Percentiles rank a stretch among this genome's conserved stretches.
Evolutionary conservation across 92 coral and sea anemone genomes (phyloP).

Genomic region (Phenganax marumi): DNA sequence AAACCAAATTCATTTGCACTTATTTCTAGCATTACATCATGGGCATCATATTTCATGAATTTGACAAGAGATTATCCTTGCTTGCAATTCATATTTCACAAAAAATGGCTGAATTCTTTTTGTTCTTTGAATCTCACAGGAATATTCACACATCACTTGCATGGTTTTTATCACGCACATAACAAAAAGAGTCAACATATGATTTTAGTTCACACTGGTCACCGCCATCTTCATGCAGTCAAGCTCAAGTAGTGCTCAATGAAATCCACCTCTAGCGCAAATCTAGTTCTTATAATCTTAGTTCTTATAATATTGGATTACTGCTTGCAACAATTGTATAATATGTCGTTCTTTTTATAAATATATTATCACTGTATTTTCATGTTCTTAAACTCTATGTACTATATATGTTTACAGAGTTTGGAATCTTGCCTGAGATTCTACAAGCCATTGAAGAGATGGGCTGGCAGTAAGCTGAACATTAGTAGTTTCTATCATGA

Average conservation of each 20-base stretch:
- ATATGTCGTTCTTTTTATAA: background rate
- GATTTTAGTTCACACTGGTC: no score
- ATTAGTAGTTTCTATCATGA: background rate
- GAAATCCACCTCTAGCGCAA: no score
- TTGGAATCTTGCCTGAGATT: slow-evolving; percentile 96
- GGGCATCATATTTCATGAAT: background rate
- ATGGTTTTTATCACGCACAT: no score
- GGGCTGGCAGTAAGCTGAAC: slow-evolving; percentile 95
- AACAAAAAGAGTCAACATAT: no score
- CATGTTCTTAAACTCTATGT: background rate
- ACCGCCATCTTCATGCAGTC: no score
- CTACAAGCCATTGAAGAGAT: slow-evolving; percentile 96
- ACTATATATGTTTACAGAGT: slow-evolving; percentile 58
- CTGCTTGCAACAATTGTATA: background rate
- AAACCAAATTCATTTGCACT: no score
- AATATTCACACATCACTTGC: no score
- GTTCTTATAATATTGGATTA: no score
- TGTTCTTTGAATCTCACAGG: background rate
- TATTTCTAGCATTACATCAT: background rate
- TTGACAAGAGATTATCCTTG: background rate
- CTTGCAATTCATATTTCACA: background rate
- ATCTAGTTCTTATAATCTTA: no score
- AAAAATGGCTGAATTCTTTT: background rate
- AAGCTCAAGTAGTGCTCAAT: no score
- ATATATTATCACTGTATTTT: background rate